These are phyloP conservation scores for Dreissena polymorpha DNA, from an alignment of 1,140 invertebrate species.

Conservation along the genomic window DNA sequence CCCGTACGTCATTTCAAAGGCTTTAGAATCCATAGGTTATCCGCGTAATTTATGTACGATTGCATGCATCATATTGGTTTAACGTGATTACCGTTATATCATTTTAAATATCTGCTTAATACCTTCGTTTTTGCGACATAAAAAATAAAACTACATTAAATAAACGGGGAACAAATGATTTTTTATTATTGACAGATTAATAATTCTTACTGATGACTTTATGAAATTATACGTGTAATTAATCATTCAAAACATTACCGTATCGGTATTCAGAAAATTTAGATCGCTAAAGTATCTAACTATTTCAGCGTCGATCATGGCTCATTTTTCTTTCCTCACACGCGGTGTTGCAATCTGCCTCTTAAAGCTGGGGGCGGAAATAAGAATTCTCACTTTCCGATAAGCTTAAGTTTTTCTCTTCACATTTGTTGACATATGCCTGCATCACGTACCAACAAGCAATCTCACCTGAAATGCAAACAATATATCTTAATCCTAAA, in stretches of 20 bases:
- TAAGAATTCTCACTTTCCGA: neutral
- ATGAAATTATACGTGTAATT: no score
- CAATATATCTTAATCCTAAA: neutral
- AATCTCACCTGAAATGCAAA: conserved; percentile 9
- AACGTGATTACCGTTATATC: no score
- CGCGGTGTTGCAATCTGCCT: conserved; percentile 2
- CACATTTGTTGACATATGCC: conserved; percentile 12
- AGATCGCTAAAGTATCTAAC: conserved; percentile 13
- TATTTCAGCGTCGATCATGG: neutral
- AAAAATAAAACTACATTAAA: no score
- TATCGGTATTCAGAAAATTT: conserved; percentile 19
- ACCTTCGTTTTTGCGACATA: no score
- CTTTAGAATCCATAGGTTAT: no score
- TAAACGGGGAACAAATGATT: no score
- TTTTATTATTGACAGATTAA: no score
- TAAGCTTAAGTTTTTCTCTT: conserved; percentile 1
- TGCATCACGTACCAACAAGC: conserved; percentile 27
- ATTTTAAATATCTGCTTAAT: no score
- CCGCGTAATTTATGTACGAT: no score
- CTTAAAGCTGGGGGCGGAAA: neutral
- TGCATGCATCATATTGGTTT: no score
- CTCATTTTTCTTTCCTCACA: conserved; percentile 6
- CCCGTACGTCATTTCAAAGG: no score
- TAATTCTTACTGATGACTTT: no score
- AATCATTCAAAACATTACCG: neutral